phyloP scores from a whole-genome alignment of 1,140 invertebrate genomes.

The Scaptomyza graminum region DNA sequence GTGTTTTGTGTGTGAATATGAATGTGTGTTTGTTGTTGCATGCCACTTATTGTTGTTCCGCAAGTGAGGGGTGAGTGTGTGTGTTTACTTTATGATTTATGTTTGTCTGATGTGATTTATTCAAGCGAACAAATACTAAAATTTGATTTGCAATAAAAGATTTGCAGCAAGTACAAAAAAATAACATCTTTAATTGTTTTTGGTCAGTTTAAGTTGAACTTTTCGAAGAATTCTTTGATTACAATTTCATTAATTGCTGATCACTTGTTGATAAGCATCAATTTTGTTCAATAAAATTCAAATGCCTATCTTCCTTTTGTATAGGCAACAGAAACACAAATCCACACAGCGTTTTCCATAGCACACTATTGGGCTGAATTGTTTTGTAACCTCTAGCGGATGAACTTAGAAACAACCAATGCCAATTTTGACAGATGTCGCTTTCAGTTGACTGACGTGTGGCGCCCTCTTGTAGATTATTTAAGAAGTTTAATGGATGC shows the following conservation, averaged over 20 bases:
- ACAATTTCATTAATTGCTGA: too few relatives aligned
- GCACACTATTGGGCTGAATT: constrained; percentile 23
- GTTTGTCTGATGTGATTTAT: constrained; percentile 81
- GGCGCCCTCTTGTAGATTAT: constrained; percentile 46
- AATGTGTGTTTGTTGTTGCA: constrained; percentile 51
- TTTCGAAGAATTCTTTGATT: not conserved
- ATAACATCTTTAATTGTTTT: constrained; percentile 44
- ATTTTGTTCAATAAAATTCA: too few relatives aligned
- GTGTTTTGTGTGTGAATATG: constrained; percentile 61
- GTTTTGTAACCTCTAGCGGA: constrained; percentile 24
- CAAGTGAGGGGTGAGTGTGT: constrained; percentile 7
- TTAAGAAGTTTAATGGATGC: constrained; percentile 18
- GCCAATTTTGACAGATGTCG: constrained; percentile 41
- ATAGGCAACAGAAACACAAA: not conserved
- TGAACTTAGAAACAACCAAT: not conserved
- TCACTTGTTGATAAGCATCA: too few relatives aligned
- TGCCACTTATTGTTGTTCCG: constrained; percentile 46
- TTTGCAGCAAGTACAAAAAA: constrained; percentile 27
- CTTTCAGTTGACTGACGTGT: constrained; percentile 35
- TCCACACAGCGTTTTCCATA: not conserved
- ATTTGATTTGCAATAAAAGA: constrained; percentile 76
- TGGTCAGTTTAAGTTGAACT: not conserved
- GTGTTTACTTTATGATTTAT: constrained; percentile 75
- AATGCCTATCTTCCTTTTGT: not conserved
- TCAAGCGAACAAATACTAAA: constrained; percentile 77